Conservation (phyloP, 1,140 invertebrate species). For the Aphaenogaster rudis region DNA sequence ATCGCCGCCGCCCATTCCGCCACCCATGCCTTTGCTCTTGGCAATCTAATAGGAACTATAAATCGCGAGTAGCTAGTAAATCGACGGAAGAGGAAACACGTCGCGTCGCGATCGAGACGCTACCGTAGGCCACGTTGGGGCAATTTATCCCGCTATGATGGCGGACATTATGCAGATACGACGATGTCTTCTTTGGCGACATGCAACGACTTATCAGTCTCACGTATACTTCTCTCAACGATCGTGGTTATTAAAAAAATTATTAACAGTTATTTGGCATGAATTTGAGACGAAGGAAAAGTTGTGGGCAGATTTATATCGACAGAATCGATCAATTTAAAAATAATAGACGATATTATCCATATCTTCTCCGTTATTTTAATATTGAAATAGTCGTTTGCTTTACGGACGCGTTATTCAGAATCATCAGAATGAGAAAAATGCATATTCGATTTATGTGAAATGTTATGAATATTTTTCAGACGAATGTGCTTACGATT, state of each 20-base stretch:
- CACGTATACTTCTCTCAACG: neutral
- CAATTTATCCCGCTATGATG: conserved; percentile 75
- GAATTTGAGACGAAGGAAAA: no score
- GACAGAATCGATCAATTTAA: neutral
- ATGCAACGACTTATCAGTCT: conserved; percentile 56
- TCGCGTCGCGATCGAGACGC: conserved; percentile 69
- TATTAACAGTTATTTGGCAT: neutral
- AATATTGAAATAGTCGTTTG: neutral
- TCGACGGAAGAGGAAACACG: conserved; percentile 77
- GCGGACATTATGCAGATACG: conserved; percentile 73
- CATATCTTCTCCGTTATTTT: neutral
- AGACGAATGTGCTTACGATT: neutral
- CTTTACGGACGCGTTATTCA: neutral
- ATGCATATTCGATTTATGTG: neutral
- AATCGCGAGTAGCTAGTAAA: conserved; percentile 72
- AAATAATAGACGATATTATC: neutral
- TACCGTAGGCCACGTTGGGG: conserved; percentile 65
- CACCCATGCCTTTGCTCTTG: conserved; percentile 54
- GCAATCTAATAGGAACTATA: conserved; percentile 75
- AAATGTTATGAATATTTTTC: neutral
- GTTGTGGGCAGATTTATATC: neutral
- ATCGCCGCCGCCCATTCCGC: conserved; percentile 16
- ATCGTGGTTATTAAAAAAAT: neutral
- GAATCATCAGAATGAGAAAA: neutral
- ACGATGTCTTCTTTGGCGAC: conserved; percentile 29